Percentiles rank a stretch among this genome's conserved stretches.
phyloP scores from a whole-genome alignment of 2,113 vertebrate species.

The Pseudorasbora parva region DNA sequence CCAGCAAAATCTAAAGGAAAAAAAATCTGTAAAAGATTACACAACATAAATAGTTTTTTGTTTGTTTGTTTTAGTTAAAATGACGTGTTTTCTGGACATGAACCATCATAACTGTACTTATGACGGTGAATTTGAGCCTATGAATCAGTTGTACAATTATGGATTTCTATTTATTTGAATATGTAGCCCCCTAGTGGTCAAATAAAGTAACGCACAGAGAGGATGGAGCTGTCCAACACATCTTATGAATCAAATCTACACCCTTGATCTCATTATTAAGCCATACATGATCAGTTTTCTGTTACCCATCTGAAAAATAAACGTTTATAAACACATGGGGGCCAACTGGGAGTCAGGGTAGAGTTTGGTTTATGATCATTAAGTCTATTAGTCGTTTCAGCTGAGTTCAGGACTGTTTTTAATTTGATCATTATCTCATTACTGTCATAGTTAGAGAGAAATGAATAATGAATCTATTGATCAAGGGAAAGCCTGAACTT shows the following conservation, averaged over 20 bases:
- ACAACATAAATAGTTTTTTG: too few species aligned
- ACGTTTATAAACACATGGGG: not conserved
- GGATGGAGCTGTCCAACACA: not conserved
- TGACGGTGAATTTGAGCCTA: not conserved
- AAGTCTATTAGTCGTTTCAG: not conserved
- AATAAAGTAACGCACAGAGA: not conserved
- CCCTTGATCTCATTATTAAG: not conserved
- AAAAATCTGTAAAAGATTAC: too few species aligned
- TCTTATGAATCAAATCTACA: not conserved
- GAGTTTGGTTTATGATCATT: not conserved
- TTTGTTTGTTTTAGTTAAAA: too few species aligned
- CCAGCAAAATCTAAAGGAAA: too few species aligned
- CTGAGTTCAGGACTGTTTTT: not conserved
- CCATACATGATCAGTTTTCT: not conserved
- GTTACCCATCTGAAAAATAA: not conserved
- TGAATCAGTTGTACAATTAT: not conserved
- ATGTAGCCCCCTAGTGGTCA: slow-evolving; percentile 5
- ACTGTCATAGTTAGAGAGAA: slow-evolving; percentile 3
- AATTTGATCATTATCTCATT: not conserved
- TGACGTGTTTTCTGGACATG: not conserved
- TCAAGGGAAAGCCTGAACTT: not conserved
- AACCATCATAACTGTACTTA: not conserved
- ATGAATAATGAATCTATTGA: not conserved
- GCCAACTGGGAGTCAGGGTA: not conserved
- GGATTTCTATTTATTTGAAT: slow-evolving; percentile 8